Evolutionary conservation across 1,140 invertebrate genomes (phyloP).

Genomic region (Aphis craccivora): DNA sequence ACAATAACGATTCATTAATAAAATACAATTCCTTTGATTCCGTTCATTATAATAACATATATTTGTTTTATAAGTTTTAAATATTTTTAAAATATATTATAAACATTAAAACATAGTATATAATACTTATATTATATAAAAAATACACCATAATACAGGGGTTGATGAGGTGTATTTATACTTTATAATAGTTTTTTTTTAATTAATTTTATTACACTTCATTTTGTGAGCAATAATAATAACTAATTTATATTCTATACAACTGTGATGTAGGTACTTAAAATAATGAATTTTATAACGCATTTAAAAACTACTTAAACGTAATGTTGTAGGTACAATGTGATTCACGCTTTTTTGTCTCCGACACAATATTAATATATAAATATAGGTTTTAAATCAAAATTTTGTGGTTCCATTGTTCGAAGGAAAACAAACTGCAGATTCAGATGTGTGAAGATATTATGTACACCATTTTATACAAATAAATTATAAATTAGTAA

Average conservation of each 20-base stretch:
- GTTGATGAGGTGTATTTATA: neutral
- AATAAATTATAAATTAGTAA: too few species aligned
- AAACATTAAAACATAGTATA: neutral
- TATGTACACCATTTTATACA: too few species aligned
- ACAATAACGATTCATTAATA: neutral
- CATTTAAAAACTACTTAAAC: neutral
- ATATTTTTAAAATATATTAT: neutral
- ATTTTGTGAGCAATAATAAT: neutral
- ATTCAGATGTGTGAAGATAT: too few species aligned
- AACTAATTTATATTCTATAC: neutral
- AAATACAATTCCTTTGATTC: neutral
- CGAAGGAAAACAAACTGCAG: neutral
- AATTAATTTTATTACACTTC: too few species aligned
- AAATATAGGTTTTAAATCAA: neutral
- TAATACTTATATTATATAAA: neutral
- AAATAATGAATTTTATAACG: neutral
- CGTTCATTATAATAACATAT: neutral
- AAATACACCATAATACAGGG: neutral
- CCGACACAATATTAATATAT: neutral
- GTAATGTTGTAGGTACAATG: neutral
- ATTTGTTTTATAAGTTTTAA: neutral
- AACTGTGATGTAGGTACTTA: neutral
- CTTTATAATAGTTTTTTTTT: neutral
- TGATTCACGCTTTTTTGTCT: neutral
- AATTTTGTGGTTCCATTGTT: neutral